phyloP scores from a whole-genome alignment of 2,888 invertebrate species.

The Polyommatus icarus region DNA sequence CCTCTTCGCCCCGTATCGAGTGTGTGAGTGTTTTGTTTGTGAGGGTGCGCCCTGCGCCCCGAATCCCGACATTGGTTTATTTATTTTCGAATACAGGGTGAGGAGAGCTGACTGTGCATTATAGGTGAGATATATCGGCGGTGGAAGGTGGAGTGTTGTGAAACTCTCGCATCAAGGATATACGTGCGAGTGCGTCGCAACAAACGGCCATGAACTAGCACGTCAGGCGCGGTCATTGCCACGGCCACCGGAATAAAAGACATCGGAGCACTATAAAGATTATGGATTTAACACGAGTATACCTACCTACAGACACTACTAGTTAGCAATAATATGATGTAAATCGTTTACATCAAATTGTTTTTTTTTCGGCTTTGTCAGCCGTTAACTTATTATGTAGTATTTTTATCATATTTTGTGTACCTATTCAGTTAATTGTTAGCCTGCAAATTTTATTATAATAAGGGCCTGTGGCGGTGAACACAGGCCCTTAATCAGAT shows the following conservation, averaged over 20 bases:
- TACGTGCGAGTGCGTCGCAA: slow-evolving; percentile 50
- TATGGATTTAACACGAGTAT: slow-evolving; percentile 35
- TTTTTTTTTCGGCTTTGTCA: too few relatives aligned
- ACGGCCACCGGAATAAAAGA: slow-evolving; percentile 70
- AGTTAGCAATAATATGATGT: background rate
- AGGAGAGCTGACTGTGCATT: slow-evolving; percentile 51
- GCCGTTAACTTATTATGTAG: too few relatives aligned
- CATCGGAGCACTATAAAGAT: slow-evolving; percentile 58
- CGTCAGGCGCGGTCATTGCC: slow-evolving; percentile 73
- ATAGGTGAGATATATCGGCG: slow-evolving; percentile 42
- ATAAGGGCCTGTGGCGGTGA: too few relatives aligned
- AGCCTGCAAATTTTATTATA: too few relatives aligned
- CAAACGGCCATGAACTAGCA: slow-evolving; percentile 74
- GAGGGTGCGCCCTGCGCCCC: slow-evolving; percentile 59
- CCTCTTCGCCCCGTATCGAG: slow-evolving; percentile 56
- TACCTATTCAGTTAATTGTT: too few relatives aligned
- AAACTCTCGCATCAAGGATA: slow-evolving; percentile 41
- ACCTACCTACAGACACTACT: slow-evolving; percentile 19
- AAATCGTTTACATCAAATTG: too few relatives aligned
- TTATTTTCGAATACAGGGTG: slow-evolving; percentile 70
- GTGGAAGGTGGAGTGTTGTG: slow-evolving; percentile 40
- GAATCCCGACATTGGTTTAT: slow-evolving; percentile 56
- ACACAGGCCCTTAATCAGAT: too few relatives aligned
- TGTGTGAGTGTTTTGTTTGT: slow-evolving; percentile 57
- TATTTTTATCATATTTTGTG: too few relatives aligned